These are phyloP conservation scores for Onthophagus taurus DNA, from an alignment of 1,140 invertebrate genomes.

Conservation along the genomic window DNA sequence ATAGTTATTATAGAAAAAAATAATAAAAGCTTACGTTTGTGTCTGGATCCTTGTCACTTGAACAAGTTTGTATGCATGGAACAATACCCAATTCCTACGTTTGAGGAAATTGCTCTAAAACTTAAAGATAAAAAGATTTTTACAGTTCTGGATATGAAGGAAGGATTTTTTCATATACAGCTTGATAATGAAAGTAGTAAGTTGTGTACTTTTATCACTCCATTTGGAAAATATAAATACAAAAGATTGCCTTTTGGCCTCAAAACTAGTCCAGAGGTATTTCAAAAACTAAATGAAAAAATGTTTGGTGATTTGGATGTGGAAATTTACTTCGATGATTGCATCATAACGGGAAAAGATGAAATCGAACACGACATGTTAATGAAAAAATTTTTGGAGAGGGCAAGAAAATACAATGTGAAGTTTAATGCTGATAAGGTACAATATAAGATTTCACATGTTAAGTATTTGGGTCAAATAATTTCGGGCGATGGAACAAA, in stretches of 20 bases:
- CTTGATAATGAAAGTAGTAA: slow-evolving; percentile 22
- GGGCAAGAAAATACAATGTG: slow-evolving; percentile 10
- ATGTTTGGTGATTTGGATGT: slow-evolving; percentile 16
- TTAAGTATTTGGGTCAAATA: slow-evolving; percentile 17
- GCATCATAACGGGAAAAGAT: slow-evolving; percentile 13
- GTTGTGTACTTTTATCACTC: slow-evolving; percentile 33
- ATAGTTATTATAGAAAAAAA: slow-evolving; percentile 37
- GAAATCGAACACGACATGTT: slow-evolving; percentile 15
- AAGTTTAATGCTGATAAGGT: slow-evolving; percentile 18
- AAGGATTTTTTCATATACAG: slow-evolving; percentile 27
- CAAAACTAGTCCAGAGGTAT: slow-evolving; percentile 33
- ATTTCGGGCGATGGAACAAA: slow-evolving; percentile 15
- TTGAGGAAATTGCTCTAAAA: slow-evolving; percentile 33
- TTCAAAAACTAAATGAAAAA: slow-evolving; percentile 29
- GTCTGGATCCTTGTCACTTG: slow-evolving; percentile 40
- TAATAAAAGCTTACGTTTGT: slow-evolving; percentile 38
- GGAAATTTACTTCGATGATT: slow-evolving; percentile 21
- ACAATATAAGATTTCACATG: slow-evolving; percentile 16
- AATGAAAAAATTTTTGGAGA: slow-evolving; percentile 14
- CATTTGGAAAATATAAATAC: slow-evolving; percentile 32
- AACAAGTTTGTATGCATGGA: slow-evolving; percentile 37
- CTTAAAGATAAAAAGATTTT: slow-evolving; percentile 34
- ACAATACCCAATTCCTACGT: slow-evolving; percentile 34
- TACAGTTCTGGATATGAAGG: slow-evolving; percentile 38
- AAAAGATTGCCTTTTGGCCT: slow-evolving; percentile 34